Base-by-base conservation (phyloP, 2,888 invertebrate genomes). In the Drosophila recens region DNA sequence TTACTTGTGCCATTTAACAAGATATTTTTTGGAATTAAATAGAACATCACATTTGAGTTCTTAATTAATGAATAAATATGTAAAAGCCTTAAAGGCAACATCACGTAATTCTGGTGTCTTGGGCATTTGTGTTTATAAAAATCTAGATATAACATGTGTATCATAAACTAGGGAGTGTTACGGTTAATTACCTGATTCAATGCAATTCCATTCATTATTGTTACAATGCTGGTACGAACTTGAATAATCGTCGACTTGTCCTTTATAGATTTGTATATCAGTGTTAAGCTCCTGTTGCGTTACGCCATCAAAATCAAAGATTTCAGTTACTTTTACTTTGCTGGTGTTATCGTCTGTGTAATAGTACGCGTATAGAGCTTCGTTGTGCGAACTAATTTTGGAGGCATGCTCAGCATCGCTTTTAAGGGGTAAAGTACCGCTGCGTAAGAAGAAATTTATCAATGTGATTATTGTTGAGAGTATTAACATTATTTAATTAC, bases 281-380 rank as follows among this genome's bases (percentile, higher is more conserved):
- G 91, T 94, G 23, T 94, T 94, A 56, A 95, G 94, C 23, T 95
- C 94, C 13, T 38, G 36, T 80, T 96, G 96, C 0, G 96, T 96
- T 90, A 97, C 96, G 15, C 89, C 87, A 54, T 82, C 80, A 30
- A 82, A 86, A 92, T 97, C 97, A 91, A 96, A 97, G 85, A 98
- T 97, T 93, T 97, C 97, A 1, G 97, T 97, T 85, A 97, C 96
- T 93, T 96, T 96, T 85, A 97, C 96, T 94, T 97, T 96, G 92
- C 97, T 97, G 87, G 97, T 95, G 49, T 84, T 84, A 82, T 96
- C 96, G 91, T 98, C 97, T 91, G 97, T 95, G 92, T 98, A 98
- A 93, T 98, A 98, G 93, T 97, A 98, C 0, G 97, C 96, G 94
- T 98, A 96, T 11, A 93, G 93, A 0, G 98, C 96, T 82, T 98